Percentiles rank a stretch among this genome's conserved stretches.
Evolutionary conservation across 1,140 invertebrate species (phyloP).

Genomic region (Chrysopa pallens): DNA sequence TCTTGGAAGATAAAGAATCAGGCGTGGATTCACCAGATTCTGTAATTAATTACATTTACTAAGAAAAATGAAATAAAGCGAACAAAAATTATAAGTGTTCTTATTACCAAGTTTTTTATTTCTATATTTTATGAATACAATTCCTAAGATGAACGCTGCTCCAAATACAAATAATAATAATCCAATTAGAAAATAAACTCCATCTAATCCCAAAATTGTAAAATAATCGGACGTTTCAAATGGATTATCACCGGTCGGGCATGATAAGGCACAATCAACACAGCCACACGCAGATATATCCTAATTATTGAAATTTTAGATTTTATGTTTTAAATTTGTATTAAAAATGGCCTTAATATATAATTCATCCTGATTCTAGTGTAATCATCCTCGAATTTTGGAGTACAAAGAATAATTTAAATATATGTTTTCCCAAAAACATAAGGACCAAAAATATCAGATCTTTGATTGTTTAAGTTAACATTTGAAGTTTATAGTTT

Average conservation of each 20-base stretch:
- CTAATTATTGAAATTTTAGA: too few relatives aligned
- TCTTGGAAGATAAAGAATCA: constrained; percentile 1
- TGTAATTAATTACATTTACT: not conserved
- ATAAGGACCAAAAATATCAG: too few relatives aligned
- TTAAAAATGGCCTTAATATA: too few relatives aligned
- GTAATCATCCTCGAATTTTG: too few relatives aligned
- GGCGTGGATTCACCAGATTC: not conserved
- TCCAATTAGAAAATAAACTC: constrained; percentile 20
- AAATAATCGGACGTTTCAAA: constrained; percentile 17
- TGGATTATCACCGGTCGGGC: constrained; percentile 30
- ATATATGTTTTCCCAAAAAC: too few relatives aligned
- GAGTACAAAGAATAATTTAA: too few relatives aligned
- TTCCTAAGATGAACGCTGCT: constrained; percentile 2
- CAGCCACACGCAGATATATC: constrained; percentile 58
- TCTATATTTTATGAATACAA: not conserved
- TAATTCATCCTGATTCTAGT: too few relatives aligned
- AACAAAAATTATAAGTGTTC: not conserved
- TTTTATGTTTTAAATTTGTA: too few relatives aligned
- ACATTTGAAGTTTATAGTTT: too few relatives aligned
- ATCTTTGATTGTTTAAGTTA: too few relatives aligned
- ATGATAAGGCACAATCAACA: constrained; percentile 51
- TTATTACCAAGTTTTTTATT: constrained; percentile 13
- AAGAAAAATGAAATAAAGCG: not conserved
- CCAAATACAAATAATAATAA: constrained; percentile 14
- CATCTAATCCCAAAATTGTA: constrained; percentile 18